Base-by-base conservation (phyloP, 1,140 invertebrate species). In the Ctenoplectra terminalis region DNA sequence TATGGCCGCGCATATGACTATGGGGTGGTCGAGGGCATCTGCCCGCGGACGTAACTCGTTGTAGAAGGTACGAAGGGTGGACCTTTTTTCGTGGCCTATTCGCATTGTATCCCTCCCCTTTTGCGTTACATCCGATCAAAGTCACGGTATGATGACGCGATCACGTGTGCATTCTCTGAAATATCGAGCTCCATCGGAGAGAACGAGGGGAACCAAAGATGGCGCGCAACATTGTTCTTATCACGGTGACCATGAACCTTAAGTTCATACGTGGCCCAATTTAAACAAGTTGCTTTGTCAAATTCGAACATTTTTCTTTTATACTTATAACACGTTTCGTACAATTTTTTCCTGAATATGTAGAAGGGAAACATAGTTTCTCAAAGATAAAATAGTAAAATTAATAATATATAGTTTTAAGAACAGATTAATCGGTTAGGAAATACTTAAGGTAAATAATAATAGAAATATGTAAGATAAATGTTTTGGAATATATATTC, bases 11-110 rank as follows among this genome's bases (percentile, higher is more conserved):
- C 66, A 82, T 61, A 80, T 75, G 76, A 67, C 67, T 80, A 80
- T 70, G 74, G 82, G 70, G 75, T 83, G 56, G 71, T 77, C 85
- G 58, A 67, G 80, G 85, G 86, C 86, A 87, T 87, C 86, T 87
- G 86, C 60, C 82, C 79, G 56, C 54, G 72, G 73, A 70, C 70
- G 58, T 75, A 81, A 87, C 86, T 84, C 86, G 82, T 87, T 87
- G 77, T 63, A 61, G 74, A 83, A 84, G 77, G 75, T 84, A 85
- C 74, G 86, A 87, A 82, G 87, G 87, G 87, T 87, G 79, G 77
- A 79, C 83, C 83, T 87, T 64, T 87, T 87, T 87, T 52, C 26
- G 71, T 66, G 63, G 40, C 67, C 60, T 40, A 72, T 54, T 31
- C 52, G 80, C 69, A 83, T 87, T 87, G 85, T 87, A 50, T 77